Conservation (phyloP, 2,888 invertebrate species). For the Trichogramma dendrolimi region DNA sequence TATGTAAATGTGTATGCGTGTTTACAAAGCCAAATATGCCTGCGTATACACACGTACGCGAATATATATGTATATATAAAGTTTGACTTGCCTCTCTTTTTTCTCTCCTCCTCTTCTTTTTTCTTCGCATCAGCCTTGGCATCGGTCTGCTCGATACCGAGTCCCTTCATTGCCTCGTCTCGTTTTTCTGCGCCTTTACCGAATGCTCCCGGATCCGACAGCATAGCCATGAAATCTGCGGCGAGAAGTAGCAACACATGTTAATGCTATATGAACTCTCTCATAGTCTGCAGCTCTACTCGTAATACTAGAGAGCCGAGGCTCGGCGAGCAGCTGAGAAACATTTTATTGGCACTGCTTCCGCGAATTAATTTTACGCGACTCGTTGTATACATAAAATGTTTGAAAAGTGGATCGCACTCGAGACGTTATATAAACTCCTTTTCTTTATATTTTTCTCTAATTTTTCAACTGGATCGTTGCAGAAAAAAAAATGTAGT, state of each 20-base stretch:
- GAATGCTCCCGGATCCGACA: conserved; percentile 89
- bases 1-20: background rate
- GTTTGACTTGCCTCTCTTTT: conserved; percentile 40
- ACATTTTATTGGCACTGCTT: too few species aligned
- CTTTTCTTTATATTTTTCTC: background rate
- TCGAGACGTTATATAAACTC: background rate
- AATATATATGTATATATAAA: background rate
- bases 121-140: conserved; percentile 47
- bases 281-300: too few species aligned
- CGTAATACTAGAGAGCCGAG: too few species aligned
- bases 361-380: too few species aligned
- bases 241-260: conserved; percentile 2
- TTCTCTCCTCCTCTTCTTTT: conserved; percentile 49
- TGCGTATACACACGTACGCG: background rate
- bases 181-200: conserved; percentile 62
- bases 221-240: conserved; percentile 92
- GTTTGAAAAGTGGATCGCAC: too few species aligned
- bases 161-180: conserved; percentile 63
- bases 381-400: too few species aligned
- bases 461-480: conserved; percentile 1
- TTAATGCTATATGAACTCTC: too few species aligned
- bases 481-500: background rate
- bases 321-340: too few species aligned
- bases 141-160: conserved; percentile 62
- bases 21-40: background rate